phyloP scores from a whole-genome alignment of 2,888 invertebrate species.

The Drosophila kambysellisi region DNA sequence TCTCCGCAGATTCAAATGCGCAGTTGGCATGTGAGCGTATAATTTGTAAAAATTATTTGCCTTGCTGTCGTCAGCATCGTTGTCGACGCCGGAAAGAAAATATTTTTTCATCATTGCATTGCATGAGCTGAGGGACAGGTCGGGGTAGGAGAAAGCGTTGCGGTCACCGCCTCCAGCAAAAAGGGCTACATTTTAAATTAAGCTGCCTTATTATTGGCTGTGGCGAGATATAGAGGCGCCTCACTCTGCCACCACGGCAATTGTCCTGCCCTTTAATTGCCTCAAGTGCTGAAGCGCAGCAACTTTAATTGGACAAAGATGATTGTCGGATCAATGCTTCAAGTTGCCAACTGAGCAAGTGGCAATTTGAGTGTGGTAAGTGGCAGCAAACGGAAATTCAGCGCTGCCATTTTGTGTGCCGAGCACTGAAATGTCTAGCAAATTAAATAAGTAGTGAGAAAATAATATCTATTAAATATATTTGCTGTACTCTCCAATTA shows the following conservation, averaged over 20 bases:
- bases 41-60: slow-evolving; percentile 79
- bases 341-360: slow-evolving; percentile 20
- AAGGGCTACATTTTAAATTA: slow-evolving; percentile 75
- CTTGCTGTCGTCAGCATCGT: slow-evolving; percentile 58
- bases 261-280: slow-evolving; percentile 61
- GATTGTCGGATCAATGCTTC: slow-evolving; percentile 53
- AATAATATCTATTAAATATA: slow-evolving; percentile 20
- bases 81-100: slow-evolving; percentile 55
- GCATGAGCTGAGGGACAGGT: slow-evolving; percentile 25
- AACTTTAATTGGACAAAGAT: slow-evolving; percentile 67
- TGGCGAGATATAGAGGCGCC: slow-evolving; percentile 13
- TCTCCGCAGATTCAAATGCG: slow-evolving; percentile 27
- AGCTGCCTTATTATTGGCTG: slow-evolving; percentile 57
- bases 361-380: slow-evolving; percentile 2
- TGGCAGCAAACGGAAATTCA: slow-evolving; percentile 5
- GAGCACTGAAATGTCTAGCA: slow-evolving; percentile 20
- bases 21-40: slow-evolving; percentile 75
- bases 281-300: slow-evolving; percentile 39
- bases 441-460: slow-evolving; percentile 13
- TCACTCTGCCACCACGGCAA: slow-evolving; percentile 7
- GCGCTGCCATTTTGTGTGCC: slow-evolving; percentile 15
- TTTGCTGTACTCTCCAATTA: slow-evolving; percentile 17
- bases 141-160: slow-evolving; percentile 66
- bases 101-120: slow-evolving; percentile 70
- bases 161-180: slow-evolving; percentile 71